Evolutionary conservation across 2,888 invertebrate genomes (phyloP).

Genomic region (Synanthedon myopaeformis): DNA sequence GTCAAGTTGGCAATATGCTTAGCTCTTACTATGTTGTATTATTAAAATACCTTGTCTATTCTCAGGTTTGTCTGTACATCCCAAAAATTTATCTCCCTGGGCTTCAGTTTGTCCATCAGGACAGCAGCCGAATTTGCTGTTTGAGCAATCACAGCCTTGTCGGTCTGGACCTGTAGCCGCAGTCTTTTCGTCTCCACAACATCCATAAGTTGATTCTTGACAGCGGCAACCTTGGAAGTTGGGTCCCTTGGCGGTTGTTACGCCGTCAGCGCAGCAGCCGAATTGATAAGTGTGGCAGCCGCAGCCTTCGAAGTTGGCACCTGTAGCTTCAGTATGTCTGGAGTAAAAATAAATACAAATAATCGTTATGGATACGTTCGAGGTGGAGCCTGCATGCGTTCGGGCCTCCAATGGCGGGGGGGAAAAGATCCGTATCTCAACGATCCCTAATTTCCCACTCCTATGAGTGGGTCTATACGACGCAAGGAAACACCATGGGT

Average conservation of each 20-base stretch:
- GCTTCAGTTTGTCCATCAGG: constrained; percentile 85
- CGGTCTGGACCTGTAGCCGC: constrained; percentile 81
- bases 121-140: constrained; percentile 87
- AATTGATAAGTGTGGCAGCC: constrained; percentile 87
- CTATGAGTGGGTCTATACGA: too few relatives aligned
- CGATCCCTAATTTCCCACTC: too few relatives aligned
- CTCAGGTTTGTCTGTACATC: constrained; percentile 79
- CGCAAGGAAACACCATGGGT: too few relatives aligned
- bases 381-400: too few relatives aligned
- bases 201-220: constrained; percentile 79
- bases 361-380: too few relatives aligned
- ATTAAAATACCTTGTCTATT: constrained; percentile 72
- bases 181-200: constrained; percentile 87
- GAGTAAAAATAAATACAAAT: background rate
- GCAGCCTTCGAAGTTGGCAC: constrained; percentile 85
- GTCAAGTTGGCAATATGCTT: too few relatives aligned
- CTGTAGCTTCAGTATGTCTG: constrained; percentile 77
- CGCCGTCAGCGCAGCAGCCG: constrained; percentile 90
- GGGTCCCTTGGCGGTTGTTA: constrained; percentile 78
- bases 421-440: too few relatives aligned
- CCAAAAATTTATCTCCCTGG: constrained; percentile 84
- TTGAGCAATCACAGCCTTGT: constrained; percentile 85
- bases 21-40: too few relatives aligned
- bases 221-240: constrained; percentile 79
- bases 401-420: too few relatives aligned